A percentile compares a stretch with the other conserved stretches of the same genome.
Evolutionary conservation across 2,113 vertebrate species (phyloP).

Genomic region (Ctenomys sociabilis): DNA sequence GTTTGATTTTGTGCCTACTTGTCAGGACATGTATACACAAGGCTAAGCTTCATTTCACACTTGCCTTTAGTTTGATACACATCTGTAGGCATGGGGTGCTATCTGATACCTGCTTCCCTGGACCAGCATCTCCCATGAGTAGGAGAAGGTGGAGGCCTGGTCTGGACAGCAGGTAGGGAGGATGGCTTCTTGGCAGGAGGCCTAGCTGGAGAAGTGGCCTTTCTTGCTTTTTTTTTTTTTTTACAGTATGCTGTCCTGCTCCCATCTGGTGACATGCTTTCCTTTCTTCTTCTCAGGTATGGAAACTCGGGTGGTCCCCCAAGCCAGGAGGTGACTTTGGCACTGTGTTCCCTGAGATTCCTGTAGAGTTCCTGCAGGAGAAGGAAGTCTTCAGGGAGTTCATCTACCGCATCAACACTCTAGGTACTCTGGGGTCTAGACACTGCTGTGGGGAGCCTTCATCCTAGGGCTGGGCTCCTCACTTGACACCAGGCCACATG

Average conservation of each 20-base stretch:
- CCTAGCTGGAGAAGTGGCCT: rapidly evolving
- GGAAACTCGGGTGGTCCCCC: conserved; percentile 98
- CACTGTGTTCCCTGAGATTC: conserved; percentile 96
- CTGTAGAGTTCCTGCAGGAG: conserved; percentile 98
- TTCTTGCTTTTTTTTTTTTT: neutral
- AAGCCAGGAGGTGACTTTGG: conserved; percentile 93
- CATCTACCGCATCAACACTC: conserved; percentile 95
- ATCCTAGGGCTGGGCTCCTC: neutral
- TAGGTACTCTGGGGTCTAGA: conserved; percentile 85
- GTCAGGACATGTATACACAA: rapidly evolving
- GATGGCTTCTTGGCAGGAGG: neutral
- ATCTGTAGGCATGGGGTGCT: neutral
- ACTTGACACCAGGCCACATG: neutral
- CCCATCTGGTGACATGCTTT: rapidly evolving
- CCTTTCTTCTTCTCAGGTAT: conserved; percentile 88
- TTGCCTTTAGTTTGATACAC: neutral
- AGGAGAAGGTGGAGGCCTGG: neutral
- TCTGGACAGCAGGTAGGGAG: neutral
- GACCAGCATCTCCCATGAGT: neutral
- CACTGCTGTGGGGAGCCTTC: neutral
- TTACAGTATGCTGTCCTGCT: rapidly evolving
- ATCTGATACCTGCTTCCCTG: neutral
- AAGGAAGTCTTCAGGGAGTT: conserved; percentile 98
- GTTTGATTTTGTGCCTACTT: neutral
- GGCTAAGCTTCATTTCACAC: rapidly evolving